phyloP scores from a whole-genome alignment of 2,113 vertebrate genomes.

The Cygnus buccinator region DNA sequence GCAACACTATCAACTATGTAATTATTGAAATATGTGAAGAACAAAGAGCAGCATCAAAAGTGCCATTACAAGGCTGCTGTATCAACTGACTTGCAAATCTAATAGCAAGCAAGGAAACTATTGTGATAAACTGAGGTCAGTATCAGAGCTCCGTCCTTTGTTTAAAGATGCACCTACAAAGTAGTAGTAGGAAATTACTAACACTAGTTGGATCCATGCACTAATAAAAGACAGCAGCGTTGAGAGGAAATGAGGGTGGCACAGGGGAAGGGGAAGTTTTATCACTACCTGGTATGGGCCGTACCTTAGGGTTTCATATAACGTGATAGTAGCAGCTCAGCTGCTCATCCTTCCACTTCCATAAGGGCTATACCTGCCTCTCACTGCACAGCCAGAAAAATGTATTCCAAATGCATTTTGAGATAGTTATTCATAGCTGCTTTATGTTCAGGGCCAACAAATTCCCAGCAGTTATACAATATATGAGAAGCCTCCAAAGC shows the following conservation, averaged over 20 bases:
- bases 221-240: background rate
- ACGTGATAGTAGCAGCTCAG: background rate
- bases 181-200: background rate
- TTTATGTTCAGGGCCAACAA: background rate
- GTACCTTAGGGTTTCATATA: background rate
- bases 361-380: background rate
- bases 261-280: rapidly evolving
- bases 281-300: background rate
- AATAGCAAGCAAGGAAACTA: background rate
- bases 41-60: background rate
- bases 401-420: background rate
- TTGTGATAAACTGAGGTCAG: background rate
- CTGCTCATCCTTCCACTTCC: background rate
- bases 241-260: background rate
- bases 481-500: background rate
- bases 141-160: background rate
- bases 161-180: background rate
- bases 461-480: background rate
- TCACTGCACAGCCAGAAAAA: background rate
- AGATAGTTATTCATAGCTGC: background rate
- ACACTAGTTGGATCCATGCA: background rate
- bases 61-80: background rate
- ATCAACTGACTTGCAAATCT: background rate
- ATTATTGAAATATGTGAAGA: background rate
- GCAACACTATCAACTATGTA: background rate